Percentiles rank a stretch among this genome's conserved stretches.
phyloP scores from a whole-genome alignment of 1,140 invertebrate species.

The Eurosta solidaginis region DNA sequence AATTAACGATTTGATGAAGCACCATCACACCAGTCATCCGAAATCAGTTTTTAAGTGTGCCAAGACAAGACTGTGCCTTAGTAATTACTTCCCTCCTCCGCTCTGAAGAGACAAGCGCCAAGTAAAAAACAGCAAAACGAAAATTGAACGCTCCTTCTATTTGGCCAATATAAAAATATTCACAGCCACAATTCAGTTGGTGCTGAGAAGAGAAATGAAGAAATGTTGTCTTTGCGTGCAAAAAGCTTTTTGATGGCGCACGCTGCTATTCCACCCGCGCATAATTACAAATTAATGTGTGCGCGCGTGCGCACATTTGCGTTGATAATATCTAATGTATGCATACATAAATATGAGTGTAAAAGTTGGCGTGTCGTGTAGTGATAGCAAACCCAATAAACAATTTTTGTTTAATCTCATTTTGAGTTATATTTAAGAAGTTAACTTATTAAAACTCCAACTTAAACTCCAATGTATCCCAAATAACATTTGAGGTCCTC shows the following conservation, averaged over 20 bases:
- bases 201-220: neutral
- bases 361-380: too few relatives aligned
- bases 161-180: neutral
- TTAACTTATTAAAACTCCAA: too few relatives aligned
- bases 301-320: conserved; percentile 7
- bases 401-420: too few relatives aligned
- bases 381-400: too few relatives aligned
- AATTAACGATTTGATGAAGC: conserved; percentile 8
- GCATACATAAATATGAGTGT: neutral
- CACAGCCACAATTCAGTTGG: too few relatives aligned
- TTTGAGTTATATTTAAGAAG: too few relatives aligned
- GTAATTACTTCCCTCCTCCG: too few relatives aligned
- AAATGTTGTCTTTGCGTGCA: neutral
- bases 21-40: neutral
- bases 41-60: neutral
- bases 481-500: too few relatives aligned
- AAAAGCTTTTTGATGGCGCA: neutral
- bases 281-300: conserved; percentile 21
- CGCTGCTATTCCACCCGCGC: conserved; percentile 21
- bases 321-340: neutral
- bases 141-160: neutral
- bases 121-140: neutral
- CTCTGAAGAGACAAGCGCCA: neutral
- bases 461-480: too few relatives aligned
- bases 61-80: neutral